Conservation (phyloP, 2,113 vertebrate species). For the Hucho hucho region DNA sequence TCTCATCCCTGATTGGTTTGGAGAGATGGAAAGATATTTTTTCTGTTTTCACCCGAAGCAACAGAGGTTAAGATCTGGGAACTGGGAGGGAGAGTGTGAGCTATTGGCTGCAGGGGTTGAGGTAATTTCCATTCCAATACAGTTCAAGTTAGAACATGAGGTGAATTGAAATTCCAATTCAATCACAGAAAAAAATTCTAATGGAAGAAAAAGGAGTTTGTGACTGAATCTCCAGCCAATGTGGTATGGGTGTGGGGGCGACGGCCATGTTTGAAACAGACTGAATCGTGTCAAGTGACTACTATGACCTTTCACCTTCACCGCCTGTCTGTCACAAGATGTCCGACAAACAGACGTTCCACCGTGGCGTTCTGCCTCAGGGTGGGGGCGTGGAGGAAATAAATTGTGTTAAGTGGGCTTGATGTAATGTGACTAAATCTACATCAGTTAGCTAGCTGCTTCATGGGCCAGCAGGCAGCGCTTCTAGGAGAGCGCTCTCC, state of each 20-base stretch:
- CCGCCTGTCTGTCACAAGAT: constrained; percentile 42
- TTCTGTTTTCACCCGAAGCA: not conserved
- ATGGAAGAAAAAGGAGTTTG: not conserved
- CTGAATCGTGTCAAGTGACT: too few species aligned
- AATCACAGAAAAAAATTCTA: too few species aligned
- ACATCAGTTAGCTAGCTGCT: constrained; percentile 25
- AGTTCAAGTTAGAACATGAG: too few species aligned
- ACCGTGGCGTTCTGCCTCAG: constrained; percentile 9
- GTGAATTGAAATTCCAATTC: too few species aligned
- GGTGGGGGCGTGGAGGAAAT: constrained; percentile 2
- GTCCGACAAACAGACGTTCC: constrained; percentile 33
- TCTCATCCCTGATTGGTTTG: constrained; percentile 23
- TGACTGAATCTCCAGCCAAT: not conserved
- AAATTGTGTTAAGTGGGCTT: constrained; percentile 8
- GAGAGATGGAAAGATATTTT: not conserved
- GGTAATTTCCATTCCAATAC: not conserved
- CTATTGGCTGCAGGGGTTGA: not conserved
- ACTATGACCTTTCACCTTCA: not conserved
- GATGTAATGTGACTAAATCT: constrained; percentile 38
- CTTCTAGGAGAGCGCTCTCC: constrained; percentile 18
- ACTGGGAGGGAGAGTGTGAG: not conserved
- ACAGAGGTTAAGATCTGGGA: not conserved
- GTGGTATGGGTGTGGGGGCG: not conserved
- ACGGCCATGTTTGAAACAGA: not conserved
- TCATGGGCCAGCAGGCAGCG: constrained; percentile 22